Evolutionary conservation across 2,888 invertebrate genomes (phyloP).

Genomic region (Drosophila colorata): DNA sequence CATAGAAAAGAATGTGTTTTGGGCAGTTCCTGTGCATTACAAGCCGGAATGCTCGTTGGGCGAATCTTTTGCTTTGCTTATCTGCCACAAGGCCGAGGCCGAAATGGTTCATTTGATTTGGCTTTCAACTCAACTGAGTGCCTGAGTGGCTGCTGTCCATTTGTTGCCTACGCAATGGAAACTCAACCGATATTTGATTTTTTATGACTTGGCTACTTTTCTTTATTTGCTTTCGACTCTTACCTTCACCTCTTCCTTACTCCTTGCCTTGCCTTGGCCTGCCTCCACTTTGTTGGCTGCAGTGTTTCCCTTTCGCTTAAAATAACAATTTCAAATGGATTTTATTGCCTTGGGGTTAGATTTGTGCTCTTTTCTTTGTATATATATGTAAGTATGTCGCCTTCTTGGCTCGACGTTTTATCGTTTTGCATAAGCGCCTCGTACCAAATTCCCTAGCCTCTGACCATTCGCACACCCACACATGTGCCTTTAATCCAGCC

Average conservation of each 20-base stretch:
- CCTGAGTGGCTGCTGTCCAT: slow-evolving; percentile 46
- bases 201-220: slow-evolving; percentile 71
- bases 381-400: slow-evolving; percentile 46
- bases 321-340: slow-evolving; percentile 82
- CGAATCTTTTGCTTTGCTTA: slow-evolving; percentile 31
- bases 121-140: slow-evolving; percentile 26
- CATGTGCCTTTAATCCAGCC: slow-evolving; percentile 48
- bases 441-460: slow-evolving; percentile 46
- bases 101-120: slow-evolving; percentile 61
- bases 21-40: not conserved
- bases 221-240: slow-evolving; percentile 36
- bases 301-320: slow-evolving; percentile 69
- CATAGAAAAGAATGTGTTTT: slow-evolving; percentile 13
- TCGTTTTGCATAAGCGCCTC: slow-evolving; percentile 80
- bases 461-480: slow-evolving; percentile 19
- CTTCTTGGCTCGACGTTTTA: slow-evolving; percentile 50
- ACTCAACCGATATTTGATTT: slow-evolving; percentile 76
- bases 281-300: slow-evolving; percentile 4
- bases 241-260: slow-evolving; percentile 24
- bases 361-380: slow-evolving; percentile 49
- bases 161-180: slow-evolving; percentile 52
- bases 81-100: slow-evolving; percentile 44
- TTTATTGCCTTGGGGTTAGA: slow-evolving; percentile 76
- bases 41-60: slow-evolving; percentile 11
- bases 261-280: slow-evolving; percentile 25